A percentile compares a stretch with the other conserved stretches of the same genome.
Evolutionary conservation across 2,888 invertebrate genomes (phyloP).

Genomic region (Agrotis segetum): DNA sequence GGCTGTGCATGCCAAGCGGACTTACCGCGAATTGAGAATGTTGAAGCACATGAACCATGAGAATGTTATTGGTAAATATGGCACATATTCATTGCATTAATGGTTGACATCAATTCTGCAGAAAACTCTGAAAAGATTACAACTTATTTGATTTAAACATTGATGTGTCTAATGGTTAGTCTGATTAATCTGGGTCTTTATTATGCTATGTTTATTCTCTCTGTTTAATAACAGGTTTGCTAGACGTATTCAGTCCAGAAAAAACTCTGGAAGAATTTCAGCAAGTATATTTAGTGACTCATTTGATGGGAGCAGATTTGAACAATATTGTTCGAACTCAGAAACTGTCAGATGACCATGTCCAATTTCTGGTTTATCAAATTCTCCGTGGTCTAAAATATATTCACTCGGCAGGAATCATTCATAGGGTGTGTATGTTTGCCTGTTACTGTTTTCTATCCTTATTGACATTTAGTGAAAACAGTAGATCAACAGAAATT

Average conservation of each 20-base stretch:
- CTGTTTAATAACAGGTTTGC: constrained; percentile 87
- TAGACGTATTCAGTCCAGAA: constrained; percentile 99
- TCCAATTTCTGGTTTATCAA: constrained; percentile 99
- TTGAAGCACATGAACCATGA: constrained; percentile 99
- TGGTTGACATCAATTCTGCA: not conserved
- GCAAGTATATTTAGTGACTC: constrained; percentile 99
- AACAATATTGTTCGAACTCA: constrained; percentile 99
- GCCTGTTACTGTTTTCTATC: constrained; percentile 2
- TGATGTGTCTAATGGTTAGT: not conserved
- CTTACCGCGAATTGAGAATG: constrained; percentile 98
- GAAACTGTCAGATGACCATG: constrained; percentile 99
- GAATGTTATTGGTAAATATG: constrained; percentile 95
- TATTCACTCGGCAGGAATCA: constrained; percentile 99
- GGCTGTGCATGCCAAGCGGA: constrained; percentile 99
- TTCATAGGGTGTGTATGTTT: constrained; percentile 94
- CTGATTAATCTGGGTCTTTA: not conserved
- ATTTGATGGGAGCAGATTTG: constrained; percentile 99
- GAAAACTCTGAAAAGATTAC: not conserved
- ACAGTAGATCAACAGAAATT: not conserved
- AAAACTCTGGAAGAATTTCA: constrained; percentile 96
- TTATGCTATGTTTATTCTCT: not conserved
- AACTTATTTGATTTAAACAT: not conserved
- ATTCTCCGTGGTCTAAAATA: constrained; percentile 99
- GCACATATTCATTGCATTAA: constrained; percentile 1
- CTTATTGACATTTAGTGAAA: constrained; percentile 4